Conservation (phyloP, 2,113 vertebrate species). For the Gnathonemus longibarbis region DNA sequence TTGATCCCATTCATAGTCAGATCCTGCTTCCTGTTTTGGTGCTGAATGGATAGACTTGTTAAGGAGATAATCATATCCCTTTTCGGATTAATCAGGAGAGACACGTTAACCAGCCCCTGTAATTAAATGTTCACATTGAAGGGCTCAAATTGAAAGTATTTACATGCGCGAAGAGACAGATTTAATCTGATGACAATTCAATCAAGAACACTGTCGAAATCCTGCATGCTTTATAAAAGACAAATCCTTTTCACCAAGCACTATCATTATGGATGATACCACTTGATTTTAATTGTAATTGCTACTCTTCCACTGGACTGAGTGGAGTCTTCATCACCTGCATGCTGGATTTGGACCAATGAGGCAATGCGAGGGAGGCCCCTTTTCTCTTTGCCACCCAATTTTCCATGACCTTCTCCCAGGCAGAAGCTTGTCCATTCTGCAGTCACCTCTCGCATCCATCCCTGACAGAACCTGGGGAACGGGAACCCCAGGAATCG, state of each 20-base stretch:
- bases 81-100: constrained; percentile 59
- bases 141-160: constrained; percentile 12
- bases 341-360: not conserved
- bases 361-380: not conserved
- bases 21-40: constrained; percentile 32
- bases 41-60: constrained; percentile 36
- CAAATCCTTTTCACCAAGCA: not conserved
- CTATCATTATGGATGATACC: not conserved
- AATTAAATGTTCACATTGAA: constrained; percentile 55
- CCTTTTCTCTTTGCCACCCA: constrained; percentile 42
- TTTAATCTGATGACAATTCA: constrained; percentile 7
- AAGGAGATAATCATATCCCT: constrained; percentile 60
- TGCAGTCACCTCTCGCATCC: not conserved
- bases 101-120: constrained; percentile 57
- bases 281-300: not conserved
- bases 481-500: not conserved
- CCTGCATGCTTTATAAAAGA: not conserved
- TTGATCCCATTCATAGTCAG: constrained; percentile 27
- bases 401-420: constrained; percentile 62
- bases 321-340: not conserved
- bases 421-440: constrained; percentile 52
- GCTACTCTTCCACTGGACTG: not conserved
- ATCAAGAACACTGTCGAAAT: not conserved
- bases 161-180: constrained; percentile 2
- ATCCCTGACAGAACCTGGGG: not conserved